Base-by-base conservation (phyloP, 2,888 invertebrate species). In the Drepanosiphum platanoidis region DNA sequence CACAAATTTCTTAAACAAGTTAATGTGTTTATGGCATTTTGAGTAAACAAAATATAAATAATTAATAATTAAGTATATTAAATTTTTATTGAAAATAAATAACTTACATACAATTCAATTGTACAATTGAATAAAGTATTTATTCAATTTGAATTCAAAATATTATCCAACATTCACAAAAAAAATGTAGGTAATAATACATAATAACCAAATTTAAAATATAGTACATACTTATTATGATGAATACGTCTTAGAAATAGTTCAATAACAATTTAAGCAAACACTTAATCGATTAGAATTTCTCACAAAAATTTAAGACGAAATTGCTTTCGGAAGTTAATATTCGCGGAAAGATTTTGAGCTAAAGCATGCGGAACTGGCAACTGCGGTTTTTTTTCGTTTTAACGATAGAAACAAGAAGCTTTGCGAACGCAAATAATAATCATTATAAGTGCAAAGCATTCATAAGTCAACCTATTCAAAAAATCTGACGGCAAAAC, bases 401-500 rank as follows among this genome's bases (percentile, higher is more conserved):
- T 75, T 68, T 34, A 27, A 52, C 83, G 75, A 84, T 84, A 68
- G 75, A 84, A 84, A 84, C 74, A 84, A 84, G 83, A 84, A 84
- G 83, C 83, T 84, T 75, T 75, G 30, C 83, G 27, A 75, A 77
- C 83, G 83, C 68, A 52, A 84, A 84, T 84, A 84, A 84, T 84
- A 84, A 84, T 75, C 83, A 84, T 84, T 84, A 84, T 75, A 84
- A 75, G 83, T 68, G 75, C 66, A 68, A 46, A 22, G 75, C 68
- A 84, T 84, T 84, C 83, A 84, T 84, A 84, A 84, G 46, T 52
- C 68, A 32, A 36, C 46, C 83, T 84, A 84, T 84, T 84, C 83
- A 84, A 22, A 84, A 84, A 84, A 75, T 75, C 75, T 84, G 83
- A 77, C 83, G 75, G 83, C 83, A 84, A 84, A 77, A 84, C 83